Base-by-base conservation (phyloP, 2,797 vertebrate genomes). In the Ptychobarbus kaznakovi region DNA sequence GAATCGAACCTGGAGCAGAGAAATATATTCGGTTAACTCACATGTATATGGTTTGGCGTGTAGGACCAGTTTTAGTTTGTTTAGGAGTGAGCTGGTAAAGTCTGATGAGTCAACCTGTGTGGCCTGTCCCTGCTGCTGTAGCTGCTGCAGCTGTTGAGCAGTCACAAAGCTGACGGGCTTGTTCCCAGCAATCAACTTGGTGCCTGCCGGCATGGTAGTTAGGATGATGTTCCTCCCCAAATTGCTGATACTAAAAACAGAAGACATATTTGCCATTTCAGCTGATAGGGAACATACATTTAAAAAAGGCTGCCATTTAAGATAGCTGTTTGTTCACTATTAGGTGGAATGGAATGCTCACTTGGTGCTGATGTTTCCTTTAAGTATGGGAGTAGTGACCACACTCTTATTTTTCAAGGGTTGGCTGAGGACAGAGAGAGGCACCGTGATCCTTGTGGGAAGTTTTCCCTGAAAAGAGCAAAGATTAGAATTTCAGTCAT, bases 131-230 rank as follows among this genome's bases (percentile, higher is more conserved):
- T 99, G 98, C 81, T 99, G 98, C 92, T 99, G 98, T n/a, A 99
- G 96, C 94, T 99, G 98, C 90, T 99, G 98, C 18, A 99, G 93
- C 89, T 99, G 98, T 86, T 99, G 98, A 0, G 97, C 97, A 0
- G 98, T 99, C 83, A 99, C 97, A 79, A 99, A 99, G 90, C 98
- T 99, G 89, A 99, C 97, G 0, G 98, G 98, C 89, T 99, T 99
- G 93, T 99, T 99, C 86, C 98, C 98, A 11, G 98, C 96, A 0
- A 99, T 98, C 84, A 99, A 95, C 90, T 99, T 99, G 0, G 98
- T 97, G 10, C 98, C 98, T 0, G 98, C 98, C 0, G 98, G 98
- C 97, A 99, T 98, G 0, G 98, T 99, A 53, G 98, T 99, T 83
- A 99, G 95, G 91, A 99, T 99, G 90, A 99, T 99, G 86, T 99